Conservation (phyloP, 2,888 invertebrate species). For the Lucinisca nassula region DNA sequence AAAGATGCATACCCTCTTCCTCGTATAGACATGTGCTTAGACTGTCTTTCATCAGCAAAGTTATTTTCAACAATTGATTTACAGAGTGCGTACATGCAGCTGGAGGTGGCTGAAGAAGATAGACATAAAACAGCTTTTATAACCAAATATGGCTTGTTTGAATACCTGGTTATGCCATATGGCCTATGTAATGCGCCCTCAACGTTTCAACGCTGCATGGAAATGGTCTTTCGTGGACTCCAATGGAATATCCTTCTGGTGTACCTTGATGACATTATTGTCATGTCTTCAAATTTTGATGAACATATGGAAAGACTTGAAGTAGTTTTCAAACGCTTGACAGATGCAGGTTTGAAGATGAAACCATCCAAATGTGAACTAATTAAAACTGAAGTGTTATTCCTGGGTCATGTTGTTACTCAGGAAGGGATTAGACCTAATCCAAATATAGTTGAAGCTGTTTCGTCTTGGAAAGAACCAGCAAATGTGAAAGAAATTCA, state of each 20-base stretch:
- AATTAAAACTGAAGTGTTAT: constrained; percentile 26
- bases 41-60: neutral
- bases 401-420: constrained; percentile 55
- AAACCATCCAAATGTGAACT: constrained; percentile 64
- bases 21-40: too few relatives aligned
- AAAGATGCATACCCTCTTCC: too few relatives aligned
- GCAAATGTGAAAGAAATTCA: constrained; percentile 31
- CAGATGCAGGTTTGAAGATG: constrained; percentile 44
- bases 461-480: constrained; percentile 33
- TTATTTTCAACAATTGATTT: constrained; percentile 52
- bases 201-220: constrained; percentile 38
- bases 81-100: constrained; percentile 41
- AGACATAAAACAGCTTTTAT: constrained; percentile 49
- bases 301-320: constrained; percentile 51
- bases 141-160: constrained; percentile 43
- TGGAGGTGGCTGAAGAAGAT: constrained; percentile 43
- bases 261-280: constrained; percentile 71
- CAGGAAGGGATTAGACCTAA: constrained; percentile 50
- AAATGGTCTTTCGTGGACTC: constrained; percentile 22
- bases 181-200: too few relatives aligned
- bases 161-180: constrained; percentile 43
- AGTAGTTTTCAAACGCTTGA: constrained; percentile 53
- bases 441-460: constrained; percentile 40
- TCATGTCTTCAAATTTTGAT: constrained; percentile 50
- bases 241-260: constrained; percentile 66